Evolutionary conservation across 2,113 vertebrate genomes (phyloP).

Genomic region (Odontesthes bonariensis): DNA sequence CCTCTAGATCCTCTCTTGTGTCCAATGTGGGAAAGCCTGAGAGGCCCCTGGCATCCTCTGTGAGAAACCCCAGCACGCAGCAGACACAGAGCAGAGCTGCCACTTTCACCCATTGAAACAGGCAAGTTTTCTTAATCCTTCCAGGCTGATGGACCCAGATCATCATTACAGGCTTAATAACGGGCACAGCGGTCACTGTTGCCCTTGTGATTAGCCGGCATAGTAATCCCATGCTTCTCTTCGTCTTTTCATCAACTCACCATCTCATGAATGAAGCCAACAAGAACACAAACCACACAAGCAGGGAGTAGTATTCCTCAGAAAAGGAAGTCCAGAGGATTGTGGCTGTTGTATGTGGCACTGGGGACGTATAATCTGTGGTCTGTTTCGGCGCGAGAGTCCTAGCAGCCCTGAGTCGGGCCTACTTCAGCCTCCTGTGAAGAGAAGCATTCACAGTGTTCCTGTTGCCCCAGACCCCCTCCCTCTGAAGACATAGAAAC

Average conservation of each 20-base stretch:
- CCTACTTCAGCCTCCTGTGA: slow-evolving; percentile 69
- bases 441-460: slow-evolving; percentile 81
- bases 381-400: slow-evolving; percentile 70
- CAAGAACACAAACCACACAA: slow-evolving; percentile 70
- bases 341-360: slow-evolving; percentile 78
- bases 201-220: slow-evolving; percentile 58
- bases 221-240: slow-evolving; percentile 56
- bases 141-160: slow-evolving; percentile 50
- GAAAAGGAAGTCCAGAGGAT: slow-evolving; percentile 78
- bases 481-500: slow-evolving; percentile 71
- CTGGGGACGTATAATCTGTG: slow-evolving; percentile 77
- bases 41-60: slow-evolving; percentile 72
- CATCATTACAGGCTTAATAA: slow-evolving; percentile 66
- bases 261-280: slow-evolving; percentile 69
- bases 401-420: slow-evolving; percentile 57
- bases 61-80: slow-evolving; percentile 76
- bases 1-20: slow-evolving; percentile 74
- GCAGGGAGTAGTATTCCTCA: slow-evolving; percentile 71
- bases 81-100: slow-evolving; percentile 50
- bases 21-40: slow-evolving; percentile 74
- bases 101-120: slow-evolving; percentile 55
- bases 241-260: slow-evolving; percentile 71
- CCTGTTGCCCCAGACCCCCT: slow-evolving; percentile 54
- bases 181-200: slow-evolving; percentile 60
- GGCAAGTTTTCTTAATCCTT: slow-evolving; percentile 51